Evolutionary conservation across 2,113 vertebrate genomes (phyloP).

Genomic region (Mormoops blainvillei): DNA sequence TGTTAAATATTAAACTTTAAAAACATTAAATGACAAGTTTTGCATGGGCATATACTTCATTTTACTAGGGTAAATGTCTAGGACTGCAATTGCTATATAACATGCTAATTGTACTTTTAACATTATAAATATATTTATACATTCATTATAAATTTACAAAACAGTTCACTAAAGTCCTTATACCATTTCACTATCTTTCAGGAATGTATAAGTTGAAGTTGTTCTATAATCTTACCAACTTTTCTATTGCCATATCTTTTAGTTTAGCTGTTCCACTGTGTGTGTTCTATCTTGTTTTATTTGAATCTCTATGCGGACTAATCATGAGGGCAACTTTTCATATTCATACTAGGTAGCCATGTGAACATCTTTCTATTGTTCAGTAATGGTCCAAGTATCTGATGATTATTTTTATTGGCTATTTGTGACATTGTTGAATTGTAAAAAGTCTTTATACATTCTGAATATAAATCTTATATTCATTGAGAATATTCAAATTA

Average conservation of each 20-base stretch:
- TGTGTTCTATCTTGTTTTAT: neutral
- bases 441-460: neutral
- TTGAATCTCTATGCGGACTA: neutral
- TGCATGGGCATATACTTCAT: neutral
- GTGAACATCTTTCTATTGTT: neutral
- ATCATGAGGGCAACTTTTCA: neutral
- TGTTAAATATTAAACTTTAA: neutral
- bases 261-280: neutral
- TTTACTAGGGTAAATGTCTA: neutral
- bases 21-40: neutral
- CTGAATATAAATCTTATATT: neutral
- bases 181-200: neutral
- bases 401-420: neutral
- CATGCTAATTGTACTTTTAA: neutral
- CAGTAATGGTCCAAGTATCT: neutral
- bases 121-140: neutral
- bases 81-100: neutral
- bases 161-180: neutral
- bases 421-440: neutral
- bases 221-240: neutral
- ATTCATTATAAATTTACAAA: neutral
- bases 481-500: neutral
- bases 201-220: neutral
- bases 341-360: neutral
- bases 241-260: neutral